Conservation (phyloP, 1,140 invertebrate genomes). For the Cherax destructor region DNA sequence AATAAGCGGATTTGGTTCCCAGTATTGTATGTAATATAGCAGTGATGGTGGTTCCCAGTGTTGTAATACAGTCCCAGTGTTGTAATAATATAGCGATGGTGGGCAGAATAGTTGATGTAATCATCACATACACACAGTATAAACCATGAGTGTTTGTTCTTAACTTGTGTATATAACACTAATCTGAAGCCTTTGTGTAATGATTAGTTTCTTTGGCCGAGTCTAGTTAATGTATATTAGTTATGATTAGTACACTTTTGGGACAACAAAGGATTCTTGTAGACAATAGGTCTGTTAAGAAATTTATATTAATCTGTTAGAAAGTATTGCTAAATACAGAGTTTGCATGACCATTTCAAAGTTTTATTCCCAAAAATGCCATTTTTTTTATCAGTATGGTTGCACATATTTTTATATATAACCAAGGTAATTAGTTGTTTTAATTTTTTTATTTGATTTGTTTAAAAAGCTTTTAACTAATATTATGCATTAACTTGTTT, state of each 20-base stretch:
- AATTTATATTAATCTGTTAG: not conserved
- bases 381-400: not conserved
- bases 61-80: no score
- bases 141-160: slow-evolving; percentile 6
- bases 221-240: slow-evolving; percentile 42
- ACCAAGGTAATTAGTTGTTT: no score
- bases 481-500: no score
- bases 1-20: no score
- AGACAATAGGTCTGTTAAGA: not conserved
- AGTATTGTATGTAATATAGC: no score
- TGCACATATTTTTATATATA: not conserved
- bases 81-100: no score
- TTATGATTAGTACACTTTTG: slow-evolving; percentile 32
- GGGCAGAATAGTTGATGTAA: no score
- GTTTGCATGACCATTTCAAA: not conserved
- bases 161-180: slow-evolving; percentile 32
- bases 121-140: no score
- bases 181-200: slow-evolving; percentile 35
- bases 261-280: not conserved
- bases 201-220: slow-evolving; percentile 46
- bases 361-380: not conserved
- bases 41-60: no score
- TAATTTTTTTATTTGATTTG: no score
- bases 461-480: no score
- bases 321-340: not conserved